Conservation (phyloP, 2,888 invertebrate species). For the Mesorhabditis belari region DNA sequence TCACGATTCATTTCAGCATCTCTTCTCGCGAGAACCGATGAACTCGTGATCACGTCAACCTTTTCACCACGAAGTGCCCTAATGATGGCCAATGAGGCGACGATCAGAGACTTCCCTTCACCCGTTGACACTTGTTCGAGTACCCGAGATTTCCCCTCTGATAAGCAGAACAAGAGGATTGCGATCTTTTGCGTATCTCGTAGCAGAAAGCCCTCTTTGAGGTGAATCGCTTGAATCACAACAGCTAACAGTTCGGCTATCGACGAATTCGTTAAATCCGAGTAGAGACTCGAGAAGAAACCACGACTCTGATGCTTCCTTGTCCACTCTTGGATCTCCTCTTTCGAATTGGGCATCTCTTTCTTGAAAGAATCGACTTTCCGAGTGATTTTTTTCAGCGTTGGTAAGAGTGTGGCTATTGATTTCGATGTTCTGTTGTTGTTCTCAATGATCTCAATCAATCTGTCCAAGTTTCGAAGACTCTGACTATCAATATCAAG, state of each 20-base stretch:
- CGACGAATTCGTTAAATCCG: background rate
- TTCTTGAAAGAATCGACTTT: background rate
- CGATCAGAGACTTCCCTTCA: conserved; percentile 7
- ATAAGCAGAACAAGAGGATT: background rate
- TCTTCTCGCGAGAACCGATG: too few relatives aligned
- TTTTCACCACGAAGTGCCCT: too few relatives aligned
- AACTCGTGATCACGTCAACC: too few relatives aligned
- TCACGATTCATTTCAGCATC: too few relatives aligned
- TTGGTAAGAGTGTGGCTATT: background rate
- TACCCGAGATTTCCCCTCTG: background rate
- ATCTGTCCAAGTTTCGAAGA: background rate
- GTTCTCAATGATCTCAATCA: too few relatives aligned
- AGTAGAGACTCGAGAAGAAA: too few relatives aligned
- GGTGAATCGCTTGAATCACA: background rate
- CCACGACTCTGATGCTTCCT: background rate
- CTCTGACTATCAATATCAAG: background rate
- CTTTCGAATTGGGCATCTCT: background rate
- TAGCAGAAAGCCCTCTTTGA: background rate
- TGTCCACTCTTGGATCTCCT: conserved; percentile 1
- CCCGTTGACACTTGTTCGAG: conserved; percentile 5
- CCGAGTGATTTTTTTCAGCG: background rate
- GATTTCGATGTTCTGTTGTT: background rate
- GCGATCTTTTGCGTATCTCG: conserved; percentile 9
- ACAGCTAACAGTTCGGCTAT: background rate
- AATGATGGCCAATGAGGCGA: conserved; percentile 4